Evolutionary conservation across 2,888 invertebrate genomes (phyloP), one percentile per base, ranked within the genome.

Genomic region (Drosophila nr. perissopoda): DNA sequence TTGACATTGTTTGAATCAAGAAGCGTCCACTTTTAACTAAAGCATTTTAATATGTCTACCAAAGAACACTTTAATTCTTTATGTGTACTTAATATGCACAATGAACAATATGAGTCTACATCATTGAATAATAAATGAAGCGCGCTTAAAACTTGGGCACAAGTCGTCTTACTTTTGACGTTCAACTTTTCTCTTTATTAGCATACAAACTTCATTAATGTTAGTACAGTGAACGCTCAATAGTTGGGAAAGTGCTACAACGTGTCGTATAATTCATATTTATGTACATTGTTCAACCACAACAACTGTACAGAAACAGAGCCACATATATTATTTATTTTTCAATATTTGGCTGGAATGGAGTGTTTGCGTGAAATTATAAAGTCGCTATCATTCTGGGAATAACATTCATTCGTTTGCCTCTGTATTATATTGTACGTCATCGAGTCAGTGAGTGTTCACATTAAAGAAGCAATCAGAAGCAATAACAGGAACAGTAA

Each of bases 211-310:
- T 45, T 45, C 25, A 25, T 45, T 45, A 45, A 45, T 45, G 45
- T 45, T 45, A 25, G 25, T 16, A 45, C 45, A 45, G 45, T 45
- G 45, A 45, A 8, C 25, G 25, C 25, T 45, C 25, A 45, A 25
- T 25, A 45, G 25, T 16, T 45, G 2, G 25, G 25, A 45, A 45
- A 45, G 25, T 16, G 25, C 25, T 11, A 18, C 36, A 65, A 38
- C 21, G 10, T n/a, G 56, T 1, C 52, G 68, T 65, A 65, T 65
- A 36, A 57, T 65, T 45, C 42, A 65, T 49, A 66, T 34, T 45
- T 36, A 18, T 34, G 45, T 25, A 16, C 25, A 45, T 25, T 45
- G 16, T 34, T 53, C 42, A 53, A 10, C 18, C 10, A 34, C 49
- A 27, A 18, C 48, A 49, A 27, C 27, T 10, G 10, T 18, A 49